phyloP scores from a whole-genome alignment of 2,113 vertebrate genomes.

The Lampris megalopsis region DNA sequence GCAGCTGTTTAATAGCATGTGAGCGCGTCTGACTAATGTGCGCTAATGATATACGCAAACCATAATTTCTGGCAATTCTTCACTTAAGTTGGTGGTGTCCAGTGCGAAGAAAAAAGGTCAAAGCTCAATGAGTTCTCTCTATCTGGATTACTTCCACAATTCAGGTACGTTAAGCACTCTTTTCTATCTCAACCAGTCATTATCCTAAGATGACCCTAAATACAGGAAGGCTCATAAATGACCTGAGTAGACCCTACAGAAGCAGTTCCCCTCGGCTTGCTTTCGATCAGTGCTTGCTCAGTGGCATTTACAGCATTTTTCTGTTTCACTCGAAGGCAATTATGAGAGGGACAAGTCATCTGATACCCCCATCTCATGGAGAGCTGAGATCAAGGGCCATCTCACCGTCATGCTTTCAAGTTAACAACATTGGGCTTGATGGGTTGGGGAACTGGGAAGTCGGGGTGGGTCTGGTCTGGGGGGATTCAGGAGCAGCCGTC shows the following conservation, averaged over 20 bases:
- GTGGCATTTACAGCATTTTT: slow-evolving; percentile 35
- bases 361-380: slow-evolving; percentile 1
- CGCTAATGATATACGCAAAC: slow-evolving; percentile 40
- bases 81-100: slow-evolving; percentile 14
- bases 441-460: background rate
- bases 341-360: slow-evolving; percentile 15
- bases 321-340: slow-evolving; percentile 44
- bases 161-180: background rate
- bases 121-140: background rate
- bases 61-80: slow-evolving; percentile 22
- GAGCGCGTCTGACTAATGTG: slow-evolving; percentile 48
- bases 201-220: slow-evolving; percentile 4
- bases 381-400: background rate
- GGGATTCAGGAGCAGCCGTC: background rate
- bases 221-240: slow-evolving; percentile 3
- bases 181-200: background rate
- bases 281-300: slow-evolving; percentile 1
- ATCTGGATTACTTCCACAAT: background rate
- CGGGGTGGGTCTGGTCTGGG: background rate
- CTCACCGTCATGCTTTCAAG: background rate
- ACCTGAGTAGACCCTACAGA: background rate
- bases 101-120: slow-evolving; percentile 6
- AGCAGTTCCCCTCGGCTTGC: background rate
- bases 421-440: background rate
- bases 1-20: slow-evolving; percentile 14